phyloP scores from a whole-genome alignment of 2,797 vertebrate genomes.

The Adelosebastes latens region DNA sequence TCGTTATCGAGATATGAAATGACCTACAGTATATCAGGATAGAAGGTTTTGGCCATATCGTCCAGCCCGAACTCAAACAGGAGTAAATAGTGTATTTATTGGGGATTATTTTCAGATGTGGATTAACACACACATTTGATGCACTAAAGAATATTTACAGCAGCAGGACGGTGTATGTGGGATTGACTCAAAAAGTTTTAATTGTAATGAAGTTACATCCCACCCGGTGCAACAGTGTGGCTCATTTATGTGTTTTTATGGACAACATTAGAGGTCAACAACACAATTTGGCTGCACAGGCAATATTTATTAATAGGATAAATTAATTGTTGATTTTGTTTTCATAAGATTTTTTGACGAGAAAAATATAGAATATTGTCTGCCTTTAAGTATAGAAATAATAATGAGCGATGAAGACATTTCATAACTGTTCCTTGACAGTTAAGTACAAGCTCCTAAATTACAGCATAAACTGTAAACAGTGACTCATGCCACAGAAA shows the following conservation, averaged over 20 bases:
- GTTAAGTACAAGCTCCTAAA: not conserved
- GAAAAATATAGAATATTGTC: not conserved
- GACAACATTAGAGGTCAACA: not conserved
- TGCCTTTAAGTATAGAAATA: not conserved
- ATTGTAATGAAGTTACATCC: not conserved
- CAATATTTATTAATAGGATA: not conserved
- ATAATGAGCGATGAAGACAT: not conserved
- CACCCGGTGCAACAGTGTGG: not conserved
- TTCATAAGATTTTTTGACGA: not conserved
- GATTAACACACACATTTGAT: not conserved
- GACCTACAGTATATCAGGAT: no score
- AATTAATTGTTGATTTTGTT: not conserved
- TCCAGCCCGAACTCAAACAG: no score
- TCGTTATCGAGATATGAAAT: no score
- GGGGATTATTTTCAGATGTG: not conserved
- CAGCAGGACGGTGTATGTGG: not conserved
- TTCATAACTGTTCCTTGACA: not conserved
- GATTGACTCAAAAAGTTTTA: not conserved
- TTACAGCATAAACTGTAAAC: not conserved
- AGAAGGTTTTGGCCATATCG: no score
- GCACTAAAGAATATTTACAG: not conserved
- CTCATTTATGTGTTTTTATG: not conserved
- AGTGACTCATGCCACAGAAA: conserved; percentile 34
- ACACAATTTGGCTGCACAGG: not conserved
- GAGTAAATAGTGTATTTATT: not conserved